These are phyloP conservation scores for Sebastes schlegelii DNA, from an alignment of 2,113 vertebrate genomes.

Conservation along the genomic window DNA sequence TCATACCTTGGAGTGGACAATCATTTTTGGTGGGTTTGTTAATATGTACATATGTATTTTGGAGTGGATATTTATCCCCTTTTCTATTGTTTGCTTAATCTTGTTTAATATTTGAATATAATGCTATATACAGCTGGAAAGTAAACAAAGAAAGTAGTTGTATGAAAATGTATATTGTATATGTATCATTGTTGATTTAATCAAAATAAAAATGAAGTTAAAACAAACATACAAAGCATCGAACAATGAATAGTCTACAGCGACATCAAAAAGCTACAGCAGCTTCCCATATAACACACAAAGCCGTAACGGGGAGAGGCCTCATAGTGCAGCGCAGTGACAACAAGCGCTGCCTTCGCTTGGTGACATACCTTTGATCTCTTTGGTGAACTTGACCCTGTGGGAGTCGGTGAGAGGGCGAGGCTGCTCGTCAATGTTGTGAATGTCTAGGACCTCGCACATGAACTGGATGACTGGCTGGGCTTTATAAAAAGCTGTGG, in stretches of 20 bases:
- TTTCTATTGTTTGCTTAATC: too few relatives aligned
- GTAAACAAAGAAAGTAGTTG: too few relatives aligned
- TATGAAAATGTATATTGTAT: too few relatives aligned
- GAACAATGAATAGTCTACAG: background rate
- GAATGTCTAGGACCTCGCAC: constrained; percentile 99
- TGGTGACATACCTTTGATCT: constrained; percentile 92
- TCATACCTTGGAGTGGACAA: too few relatives aligned
- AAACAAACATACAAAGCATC: background rate
- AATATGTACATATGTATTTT: too few relatives aligned
- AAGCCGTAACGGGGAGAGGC: background rate
- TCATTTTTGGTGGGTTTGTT: too few relatives aligned
- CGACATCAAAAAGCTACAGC: background rate
- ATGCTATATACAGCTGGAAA: too few relatives aligned
- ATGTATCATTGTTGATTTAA: too few relatives aligned
- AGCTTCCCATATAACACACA: background rate
- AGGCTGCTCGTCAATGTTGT: constrained; percentile 98
- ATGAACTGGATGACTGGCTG: constrained; percentile 98
- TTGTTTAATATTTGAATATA: too few relatives aligned
- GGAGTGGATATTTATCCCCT: too few relatives aligned
- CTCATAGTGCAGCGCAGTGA: background rate
- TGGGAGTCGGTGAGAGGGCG: constrained; percentile 97
- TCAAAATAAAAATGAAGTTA: too few relatives aligned
- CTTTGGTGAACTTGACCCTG: constrained; percentile 99
- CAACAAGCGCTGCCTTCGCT: constrained; percentile 24
- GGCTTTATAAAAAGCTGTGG: constrained; percentile 98